Percentiles rank a stretch among this genome's conserved stretches.
Evolutionary conservation across 1,140 invertebrate genomes (phyloP).

Genomic region (Drosophila cardini): DNA sequence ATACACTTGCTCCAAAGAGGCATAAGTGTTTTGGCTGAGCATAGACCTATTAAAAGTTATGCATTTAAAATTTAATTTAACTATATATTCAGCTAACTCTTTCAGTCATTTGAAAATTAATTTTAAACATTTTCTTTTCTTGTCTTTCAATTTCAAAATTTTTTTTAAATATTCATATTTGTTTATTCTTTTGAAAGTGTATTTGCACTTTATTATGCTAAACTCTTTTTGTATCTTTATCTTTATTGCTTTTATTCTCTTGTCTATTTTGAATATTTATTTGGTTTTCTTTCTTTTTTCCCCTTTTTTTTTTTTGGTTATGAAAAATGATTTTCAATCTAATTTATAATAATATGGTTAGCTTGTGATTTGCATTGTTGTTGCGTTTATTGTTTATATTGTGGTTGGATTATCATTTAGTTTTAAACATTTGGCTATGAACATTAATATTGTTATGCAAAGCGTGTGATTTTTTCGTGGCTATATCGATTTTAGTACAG

Average conservation of each 20-base stretch:
- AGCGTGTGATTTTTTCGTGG: conserved; percentile 64
- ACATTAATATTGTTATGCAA: conserved; percentile 42
- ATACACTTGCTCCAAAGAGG: conserved; percentile 5
- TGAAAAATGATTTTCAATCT: conserved; percentile 69
- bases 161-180: not conserved
- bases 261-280: conserved; percentile 21
- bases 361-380: conserved; percentile 47
- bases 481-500: conserved; percentile 13
- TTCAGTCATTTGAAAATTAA: no score
- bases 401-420: conserved; percentile 18
- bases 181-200: not conserved
- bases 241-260: conserved; percentile 1
- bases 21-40: not conserved
- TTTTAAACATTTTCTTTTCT: no score
- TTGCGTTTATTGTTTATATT: conserved; percentile 33
- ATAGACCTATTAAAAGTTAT: no score
- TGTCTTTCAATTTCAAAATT: no score
- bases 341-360: conserved; percentile 74
- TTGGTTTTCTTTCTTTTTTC: not conserved
- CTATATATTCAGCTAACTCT: no score
- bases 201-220: not conserved
- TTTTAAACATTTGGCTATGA: conserved; percentile 27
- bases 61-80: no score
- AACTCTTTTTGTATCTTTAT: not conserved
- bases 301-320: conserved; percentile 43